These are phyloP conservation scores for Psilopogon haemacephalus DNA, from an alignment of 2,113 vertebrate species.

Conservation along the genomic window DNA sequence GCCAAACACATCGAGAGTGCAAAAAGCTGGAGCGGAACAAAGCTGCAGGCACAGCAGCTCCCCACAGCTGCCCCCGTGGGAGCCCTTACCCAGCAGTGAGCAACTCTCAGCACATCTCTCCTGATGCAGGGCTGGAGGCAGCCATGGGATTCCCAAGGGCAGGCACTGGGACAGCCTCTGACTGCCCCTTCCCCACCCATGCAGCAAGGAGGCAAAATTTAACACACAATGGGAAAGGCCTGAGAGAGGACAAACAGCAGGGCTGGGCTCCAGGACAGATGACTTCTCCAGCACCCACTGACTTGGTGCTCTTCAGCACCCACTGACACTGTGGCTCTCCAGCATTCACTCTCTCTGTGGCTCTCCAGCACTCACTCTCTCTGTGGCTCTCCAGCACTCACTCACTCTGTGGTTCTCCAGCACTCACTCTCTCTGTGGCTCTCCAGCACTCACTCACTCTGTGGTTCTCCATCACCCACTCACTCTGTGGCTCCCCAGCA, in stretches of 20 bases:
- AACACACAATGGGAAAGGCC: not conserved
- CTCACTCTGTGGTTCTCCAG: too few species aligned
- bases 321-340: too few species aligned
- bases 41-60: not conserved
- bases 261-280: fast-evolving
- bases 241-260: not conserved
- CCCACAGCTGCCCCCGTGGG: not conserved
- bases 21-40: not conserved
- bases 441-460: too few species aligned
- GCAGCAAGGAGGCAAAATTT: not conserved
- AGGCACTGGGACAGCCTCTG: not conserved
- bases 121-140: not conserved
- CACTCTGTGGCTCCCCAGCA: too few species aligned
- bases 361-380: too few species aligned
- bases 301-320: too few species aligned
- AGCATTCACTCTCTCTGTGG: too few species aligned
- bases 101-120: not conserved
- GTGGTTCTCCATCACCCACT: too few species aligned
- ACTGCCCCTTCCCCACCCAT: not conserved
- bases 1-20: not conserved
- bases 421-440: too few species aligned
- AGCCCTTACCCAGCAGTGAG: not conserved
- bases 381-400: too few species aligned
- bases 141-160: not conserved
- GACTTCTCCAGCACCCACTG: too few species aligned